phyloP scores from a whole-genome alignment of 2,888 invertebrate species.

The Dasysyrphus albostriatus region DNA sequence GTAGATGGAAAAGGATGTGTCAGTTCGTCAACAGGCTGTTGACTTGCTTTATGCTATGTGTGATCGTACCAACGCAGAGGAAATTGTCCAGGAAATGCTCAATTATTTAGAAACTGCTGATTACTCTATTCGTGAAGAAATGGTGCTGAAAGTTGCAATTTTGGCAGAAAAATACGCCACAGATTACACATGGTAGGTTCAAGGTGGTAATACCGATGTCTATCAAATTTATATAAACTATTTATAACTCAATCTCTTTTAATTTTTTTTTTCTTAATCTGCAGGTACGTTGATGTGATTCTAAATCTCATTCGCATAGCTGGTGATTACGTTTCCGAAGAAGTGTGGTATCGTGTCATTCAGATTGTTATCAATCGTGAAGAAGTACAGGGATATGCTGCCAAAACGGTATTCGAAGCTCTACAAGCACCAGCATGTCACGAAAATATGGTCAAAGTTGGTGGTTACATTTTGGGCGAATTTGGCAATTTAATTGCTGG shows the following conservation, averaged over 20 bases:
- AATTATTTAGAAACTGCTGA: constrained; percentile 99
- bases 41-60: constrained; percentile 99
- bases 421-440: constrained; percentile 99
- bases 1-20: constrained; percentile 98
- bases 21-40: constrained; percentile 98
- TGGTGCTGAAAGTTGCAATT: constrained; percentile 99
- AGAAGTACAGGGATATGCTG: constrained; percentile 99
- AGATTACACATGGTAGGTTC: constrained; percentile 98
- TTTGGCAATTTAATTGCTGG: constrained; percentile 99
- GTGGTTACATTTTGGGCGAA: constrained; percentile 99
- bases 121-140: constrained; percentile 99
- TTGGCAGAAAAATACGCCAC: constrained; percentile 99
- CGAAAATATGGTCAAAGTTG: constrained; percentile 99
- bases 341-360: constrained; percentile 99
- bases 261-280: constrained; percentile 34
- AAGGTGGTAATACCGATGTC: neutral
- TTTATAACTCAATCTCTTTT: neutral
- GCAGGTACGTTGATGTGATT: constrained; percentile 95
- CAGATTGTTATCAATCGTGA: constrained; percentile 99
- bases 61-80: constrained; percentile 99
- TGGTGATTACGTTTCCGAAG: constrained; percentile 99
- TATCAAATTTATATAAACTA: neutral
- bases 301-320: constrained; percentile 99
- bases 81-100: constrained; percentile 99
- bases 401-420: constrained; percentile 99